Conservation (phyloP, 1,140 invertebrate genomes). For the Tyrophagus putrescentiae region DNA sequence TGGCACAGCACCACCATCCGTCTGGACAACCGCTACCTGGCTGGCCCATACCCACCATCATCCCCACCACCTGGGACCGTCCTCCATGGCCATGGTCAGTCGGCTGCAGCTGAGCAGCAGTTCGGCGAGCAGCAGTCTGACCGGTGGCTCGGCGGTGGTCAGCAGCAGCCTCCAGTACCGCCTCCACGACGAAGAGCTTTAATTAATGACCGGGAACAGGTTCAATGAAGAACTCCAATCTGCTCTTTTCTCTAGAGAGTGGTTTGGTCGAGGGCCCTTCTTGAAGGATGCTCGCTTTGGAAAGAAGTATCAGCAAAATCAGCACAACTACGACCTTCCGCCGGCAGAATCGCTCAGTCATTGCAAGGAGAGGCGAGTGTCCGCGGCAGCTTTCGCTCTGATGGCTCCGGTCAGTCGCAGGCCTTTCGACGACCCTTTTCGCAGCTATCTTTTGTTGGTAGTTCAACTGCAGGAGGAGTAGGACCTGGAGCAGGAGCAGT, state of each 20-base stretch:
- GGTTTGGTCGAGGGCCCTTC: not conserved
- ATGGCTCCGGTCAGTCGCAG: slow-evolving; percentile 44
- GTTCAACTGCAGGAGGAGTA: not conserved
- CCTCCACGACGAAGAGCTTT: slow-evolving; percentile 20
- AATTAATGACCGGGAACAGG: slow-evolving; percentile 27
- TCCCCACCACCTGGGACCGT: not conserved
- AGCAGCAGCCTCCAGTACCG: not conserved
- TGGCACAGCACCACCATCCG: no score
- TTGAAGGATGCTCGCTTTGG: not conserved
- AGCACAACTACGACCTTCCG: slow-evolving; percentile 16
- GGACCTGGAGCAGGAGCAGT: not conserved
- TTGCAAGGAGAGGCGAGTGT: slow-evolving; percentile 42
- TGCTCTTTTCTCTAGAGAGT: not conserved
- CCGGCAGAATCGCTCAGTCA: slow-evolving; percentile 46
- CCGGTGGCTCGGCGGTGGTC: no score
- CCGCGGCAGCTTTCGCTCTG: slow-evolving; percentile 58
- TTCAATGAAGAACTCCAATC: slow-evolving; percentile 32
- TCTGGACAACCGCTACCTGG: no score
- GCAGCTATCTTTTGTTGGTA: slow-evolving; percentile 35
- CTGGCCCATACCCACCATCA: not conserved
- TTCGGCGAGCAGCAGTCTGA: no score
- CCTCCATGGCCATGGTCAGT: no score
- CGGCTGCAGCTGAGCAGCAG: no score
- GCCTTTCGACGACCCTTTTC: slow-evolving; percentile 28
- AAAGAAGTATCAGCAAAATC: not conserved